Evolutionary conservation across 1,140 invertebrate genomes (phyloP).

Genomic region (Araneus ventricosus): DNA sequence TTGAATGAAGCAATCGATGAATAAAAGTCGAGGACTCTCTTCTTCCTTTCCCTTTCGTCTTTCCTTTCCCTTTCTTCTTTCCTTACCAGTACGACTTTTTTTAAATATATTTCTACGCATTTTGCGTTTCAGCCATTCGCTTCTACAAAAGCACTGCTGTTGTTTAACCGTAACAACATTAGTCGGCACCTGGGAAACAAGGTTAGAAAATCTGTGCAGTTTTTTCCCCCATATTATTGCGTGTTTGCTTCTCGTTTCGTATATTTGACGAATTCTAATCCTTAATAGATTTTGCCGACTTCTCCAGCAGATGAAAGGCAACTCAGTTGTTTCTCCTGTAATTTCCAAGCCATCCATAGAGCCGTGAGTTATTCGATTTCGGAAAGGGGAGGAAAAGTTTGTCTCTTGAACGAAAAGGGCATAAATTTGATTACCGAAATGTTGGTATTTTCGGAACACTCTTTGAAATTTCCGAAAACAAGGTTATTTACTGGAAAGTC

Average conservation of each 20-base stretch:
- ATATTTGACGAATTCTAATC: slow-evolving; percentile 33
- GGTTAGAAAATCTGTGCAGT: not conserved
- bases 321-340: slow-evolving; percentile 1
- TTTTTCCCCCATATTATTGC: not conserved
- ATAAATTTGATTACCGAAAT: slow-evolving; percentile 1
- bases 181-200: not conserved
- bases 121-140: not conserved
- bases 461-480: slow-evolving; percentile 51
- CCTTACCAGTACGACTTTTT: no score
- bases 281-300: not conserved
- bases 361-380: slow-evolving; percentile 46
- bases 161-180: not conserved
- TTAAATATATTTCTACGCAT: no score
- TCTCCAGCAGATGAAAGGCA: not conserved
- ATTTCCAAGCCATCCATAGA: slow-evolving; percentile 12
- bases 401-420: not conserved
- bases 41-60: no score
- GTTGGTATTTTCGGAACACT: slow-evolving; percentile 9
- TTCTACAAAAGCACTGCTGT: not conserved
- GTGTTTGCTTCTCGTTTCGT: not conserved
- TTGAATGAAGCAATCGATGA: no score
- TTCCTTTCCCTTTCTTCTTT: no score
- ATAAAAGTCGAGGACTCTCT: no score
- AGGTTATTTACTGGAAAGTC: slow-evolving; percentile 19
- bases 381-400: not conserved